Evolutionary conservation across 2,888 invertebrate species (phyloP).

Genomic region (Sympetrum striolatum): DNA sequence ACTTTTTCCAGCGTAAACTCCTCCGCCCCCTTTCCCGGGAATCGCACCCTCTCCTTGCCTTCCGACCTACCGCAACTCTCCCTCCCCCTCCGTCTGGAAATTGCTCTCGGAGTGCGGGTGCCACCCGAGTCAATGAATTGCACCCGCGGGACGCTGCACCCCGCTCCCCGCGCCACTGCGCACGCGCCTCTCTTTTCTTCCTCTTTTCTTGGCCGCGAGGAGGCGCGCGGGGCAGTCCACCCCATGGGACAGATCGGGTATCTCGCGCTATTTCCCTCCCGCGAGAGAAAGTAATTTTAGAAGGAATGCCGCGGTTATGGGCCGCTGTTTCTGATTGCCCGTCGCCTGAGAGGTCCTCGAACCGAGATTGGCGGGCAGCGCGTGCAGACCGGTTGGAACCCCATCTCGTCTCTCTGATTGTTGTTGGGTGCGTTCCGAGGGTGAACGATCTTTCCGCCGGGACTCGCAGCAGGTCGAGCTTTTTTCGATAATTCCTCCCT

Average conservation of each 20-base stretch:
- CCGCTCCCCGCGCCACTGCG: neutral
- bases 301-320: neutral
- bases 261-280: neutral
- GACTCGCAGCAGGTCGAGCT: too few species aligned
- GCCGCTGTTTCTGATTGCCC: neutral
- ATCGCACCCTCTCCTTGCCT: neutral
- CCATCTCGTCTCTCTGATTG: too few species aligned
- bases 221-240: neutral
- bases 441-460: too few species aligned
- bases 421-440: too few species aligned
- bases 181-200: neutral
- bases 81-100: constrained; percentile 4
- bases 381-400: too few species aligned
- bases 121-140: constrained; percentile 40
- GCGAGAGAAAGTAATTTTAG: neutral
- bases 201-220: neutral
- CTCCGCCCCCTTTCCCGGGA: neutral
- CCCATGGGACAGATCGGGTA: neutral
- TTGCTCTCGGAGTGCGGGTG: constrained; percentile 27
- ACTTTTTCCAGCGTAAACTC: neutral
- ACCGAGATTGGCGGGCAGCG: too few species aligned
- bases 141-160: constrained; percentile 25
- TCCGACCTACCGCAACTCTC: constrained; percentile 36
- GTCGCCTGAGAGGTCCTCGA: too few species aligned
- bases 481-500: too few species aligned